Evolutionary conservation across 2,113 vertebrate species (phyloP).

Genomic region (Carollia perspicillata): DNA sequence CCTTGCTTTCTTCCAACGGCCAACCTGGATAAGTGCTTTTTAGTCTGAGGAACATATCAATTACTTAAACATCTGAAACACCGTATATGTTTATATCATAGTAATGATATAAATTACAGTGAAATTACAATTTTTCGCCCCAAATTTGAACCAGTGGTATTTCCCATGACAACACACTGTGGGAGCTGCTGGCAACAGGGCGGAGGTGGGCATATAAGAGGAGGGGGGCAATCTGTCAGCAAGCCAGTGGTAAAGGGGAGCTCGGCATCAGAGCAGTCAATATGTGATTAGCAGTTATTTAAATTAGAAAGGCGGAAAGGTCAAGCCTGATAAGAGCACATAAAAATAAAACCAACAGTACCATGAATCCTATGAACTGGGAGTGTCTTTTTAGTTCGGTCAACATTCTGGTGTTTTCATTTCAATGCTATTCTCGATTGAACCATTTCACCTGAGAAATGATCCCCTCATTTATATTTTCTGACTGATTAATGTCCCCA

Average conservation of each 20-base stretch:
- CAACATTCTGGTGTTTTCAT: neutral
- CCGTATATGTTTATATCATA: neutral
- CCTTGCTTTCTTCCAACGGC: neutral
- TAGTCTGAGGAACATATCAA: neutral
- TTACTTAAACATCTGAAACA: constrained; percentile 40
- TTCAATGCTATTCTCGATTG: constrained; percentile 22
- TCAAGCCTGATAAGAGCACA: neutral
- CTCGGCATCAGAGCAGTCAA: neutral
- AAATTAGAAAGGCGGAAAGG: neutral
- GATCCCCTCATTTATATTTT: constrained; percentile 55
- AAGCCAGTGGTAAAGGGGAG: neutral
- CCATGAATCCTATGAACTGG: neutral
- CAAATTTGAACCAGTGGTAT: neutral
- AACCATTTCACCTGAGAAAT: constrained; percentile 53
- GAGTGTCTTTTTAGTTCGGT: neutral
- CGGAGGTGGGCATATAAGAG: neutral
- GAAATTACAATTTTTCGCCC: neutral
- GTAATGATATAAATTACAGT: neutral
- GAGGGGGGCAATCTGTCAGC: neutral
- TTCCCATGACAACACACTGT: neutral
- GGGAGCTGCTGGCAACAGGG: neutral
- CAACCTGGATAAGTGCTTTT: neutral
- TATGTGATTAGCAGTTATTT: neutral
- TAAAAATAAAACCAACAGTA: neutral
- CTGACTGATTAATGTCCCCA: constrained; percentile 68